Base-by-base conservation (phyloP, 2,797 vertebrate species). In the Myotis findleyi region DNA sequence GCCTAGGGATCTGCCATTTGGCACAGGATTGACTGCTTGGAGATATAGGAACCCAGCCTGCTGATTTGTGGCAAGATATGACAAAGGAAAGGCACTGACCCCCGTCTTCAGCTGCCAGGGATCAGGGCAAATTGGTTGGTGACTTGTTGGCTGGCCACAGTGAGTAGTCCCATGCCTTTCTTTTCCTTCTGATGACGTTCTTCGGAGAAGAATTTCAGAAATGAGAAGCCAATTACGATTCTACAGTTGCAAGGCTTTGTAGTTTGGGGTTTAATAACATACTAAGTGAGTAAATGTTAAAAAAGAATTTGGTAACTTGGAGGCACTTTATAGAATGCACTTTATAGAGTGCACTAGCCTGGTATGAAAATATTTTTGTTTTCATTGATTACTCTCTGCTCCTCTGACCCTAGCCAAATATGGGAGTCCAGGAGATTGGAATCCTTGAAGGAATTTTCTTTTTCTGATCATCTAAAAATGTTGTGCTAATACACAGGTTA, bases 81-180 rank as follows among this genome's bases (percentile, higher is more conserved):
- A 23, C 6, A 7, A 36, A 73, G 36, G 36, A 55, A 33, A 93
- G 49, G 20, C 25, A 25, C 71, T 89, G 44, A 87, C 2, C 20
- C 3, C 0, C 17, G 12, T 64, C 68, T 83, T 10, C 84, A 41
- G 84, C 72, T 49, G 66, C 71, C 72, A 57, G 76, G 59, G 76
- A 86, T 33, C 17, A 27, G 44, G 64, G 57, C 44, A 14, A 18
- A 51, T 62, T 69, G 66, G 68, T 27, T 1, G 0, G 30, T 64
- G 89, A 81, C 30, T 30, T 41, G 33, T 72, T 91, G 89, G 87
- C 49, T 89, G 89, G 87, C 49, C 80, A 36, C 84, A 11, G 97
- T 97, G 87, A 96, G 97, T 97, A 97, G 23, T 23, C 23, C 27
- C 27, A 16, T 1, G 3, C 53, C 13, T 17, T 76, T 8, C 51